Evolutionary conservation across 2,797 vertebrate genomes (phyloP).

Genomic region (Sebastes oblongus): DNA sequence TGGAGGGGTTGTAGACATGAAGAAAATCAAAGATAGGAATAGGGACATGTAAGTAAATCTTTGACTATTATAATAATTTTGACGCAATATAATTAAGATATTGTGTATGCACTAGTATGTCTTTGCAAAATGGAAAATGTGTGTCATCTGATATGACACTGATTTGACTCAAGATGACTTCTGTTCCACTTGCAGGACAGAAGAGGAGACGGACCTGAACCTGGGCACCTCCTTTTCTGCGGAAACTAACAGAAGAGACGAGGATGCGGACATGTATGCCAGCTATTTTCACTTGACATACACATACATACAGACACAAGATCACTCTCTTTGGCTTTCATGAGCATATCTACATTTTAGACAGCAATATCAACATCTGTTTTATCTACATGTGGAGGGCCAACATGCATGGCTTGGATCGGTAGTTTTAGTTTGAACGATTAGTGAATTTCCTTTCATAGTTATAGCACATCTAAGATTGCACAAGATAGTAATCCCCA

Average conservation of each 20-base stretch:
- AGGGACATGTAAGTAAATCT: conserved; percentile 88
- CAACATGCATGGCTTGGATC: background rate
- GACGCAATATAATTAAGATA: background rate
- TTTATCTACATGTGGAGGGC: background rate
- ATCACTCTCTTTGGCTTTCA: background rate
- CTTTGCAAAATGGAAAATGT: background rate
- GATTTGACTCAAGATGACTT: background rate
- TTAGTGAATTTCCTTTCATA: background rate
- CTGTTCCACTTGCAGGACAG: conserved; percentile 81
- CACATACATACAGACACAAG: background rate
- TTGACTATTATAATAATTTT: background rate
- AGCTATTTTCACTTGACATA: background rate
- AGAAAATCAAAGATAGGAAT: conserved; percentile 94
- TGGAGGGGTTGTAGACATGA: conserved; percentile 98
- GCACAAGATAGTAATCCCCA: background rate
- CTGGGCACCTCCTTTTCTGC: conserved; percentile 97
- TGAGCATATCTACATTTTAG: background rate
- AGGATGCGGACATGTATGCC: conserved; percentile 97
- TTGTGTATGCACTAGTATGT: background rate
- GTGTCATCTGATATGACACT: background rate
- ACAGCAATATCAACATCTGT: background rate
- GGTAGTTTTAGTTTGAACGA: background rate
- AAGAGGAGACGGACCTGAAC: conserved; percentile 93
- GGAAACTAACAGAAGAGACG: conserved; percentile 96
- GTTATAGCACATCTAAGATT: background rate